These are phyloP conservation scores for Cerceris ruficornis DNA, from an alignment of 2,888 invertebrate genomes.

Conservation along the genomic window DNA sequence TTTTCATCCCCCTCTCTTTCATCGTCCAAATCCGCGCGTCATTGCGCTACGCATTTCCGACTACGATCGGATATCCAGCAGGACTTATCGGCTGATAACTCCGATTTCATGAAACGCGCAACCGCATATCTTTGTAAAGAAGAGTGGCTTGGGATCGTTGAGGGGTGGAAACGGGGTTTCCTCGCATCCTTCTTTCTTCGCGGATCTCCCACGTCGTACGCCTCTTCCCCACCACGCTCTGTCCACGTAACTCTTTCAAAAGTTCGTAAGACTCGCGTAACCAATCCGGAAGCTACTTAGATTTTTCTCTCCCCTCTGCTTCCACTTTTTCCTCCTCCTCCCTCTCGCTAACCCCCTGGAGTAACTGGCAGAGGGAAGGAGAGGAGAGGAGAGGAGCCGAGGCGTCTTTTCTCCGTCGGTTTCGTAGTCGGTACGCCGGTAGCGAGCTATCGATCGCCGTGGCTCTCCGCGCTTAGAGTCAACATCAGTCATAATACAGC, in stretches of 20 bases:
- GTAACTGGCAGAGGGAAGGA: too few species aligned
- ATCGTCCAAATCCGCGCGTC: neutral
- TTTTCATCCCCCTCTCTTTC: neutral
- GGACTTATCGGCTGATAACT: slow-evolving; percentile 49
- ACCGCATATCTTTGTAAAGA: slow-evolving; percentile 53
- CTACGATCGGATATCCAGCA: slow-evolving; percentile 36
- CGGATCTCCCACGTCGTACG: slow-evolving; percentile 21
- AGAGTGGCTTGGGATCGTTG: slow-evolving; percentile 20
- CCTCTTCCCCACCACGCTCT: slow-evolving; percentile 35
- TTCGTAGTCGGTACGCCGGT: slow-evolving; percentile 46
- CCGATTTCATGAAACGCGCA: slow-evolving; percentile 54
- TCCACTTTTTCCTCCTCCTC: slow-evolving; percentile 1
- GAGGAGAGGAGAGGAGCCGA: slow-evolving; percentile 13
- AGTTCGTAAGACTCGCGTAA: slow-evolving; percentile 69
- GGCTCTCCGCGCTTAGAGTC: slow-evolving; percentile 77
- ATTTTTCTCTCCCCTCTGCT: slow-evolving; percentile 68
- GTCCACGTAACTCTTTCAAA: slow-evolving; percentile 58
- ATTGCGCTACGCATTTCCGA: slow-evolving; percentile 1
- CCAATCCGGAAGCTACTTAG: slow-evolving; percentile 73
- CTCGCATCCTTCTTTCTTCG: slow-evolving; percentile 45
- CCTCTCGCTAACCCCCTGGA: too few species aligned
- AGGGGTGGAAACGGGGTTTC: slow-evolving; percentile 36
- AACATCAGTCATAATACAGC: slow-evolving; percentile 82
- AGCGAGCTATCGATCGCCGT: slow-evolving; percentile 71
- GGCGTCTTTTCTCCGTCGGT: slow-evolving; percentile 30